These are phyloP conservation scores for Cheilosia scutellata DNA, from an alignment of 2,888 invertebrate species.

Conservation along the genomic window DNA sequence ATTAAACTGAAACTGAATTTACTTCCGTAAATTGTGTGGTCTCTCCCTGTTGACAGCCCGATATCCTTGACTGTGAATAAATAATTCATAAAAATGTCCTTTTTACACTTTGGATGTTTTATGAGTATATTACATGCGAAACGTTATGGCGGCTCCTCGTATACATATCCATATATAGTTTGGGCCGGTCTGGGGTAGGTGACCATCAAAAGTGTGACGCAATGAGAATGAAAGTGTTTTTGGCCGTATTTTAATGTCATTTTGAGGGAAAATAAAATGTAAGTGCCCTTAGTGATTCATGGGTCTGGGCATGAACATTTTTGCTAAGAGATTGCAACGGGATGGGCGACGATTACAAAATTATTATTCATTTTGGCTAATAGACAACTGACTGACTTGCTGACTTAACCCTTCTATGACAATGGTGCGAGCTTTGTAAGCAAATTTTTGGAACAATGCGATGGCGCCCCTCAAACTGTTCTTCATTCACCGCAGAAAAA, in stretches of 20 bases:
- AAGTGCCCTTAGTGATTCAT: background rate
- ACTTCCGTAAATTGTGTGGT: constrained; percentile 66
- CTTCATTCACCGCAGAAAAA: background rate
- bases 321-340: too few species aligned
- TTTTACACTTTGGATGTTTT: constrained; percentile 71
- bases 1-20: constrained; percentile 51
- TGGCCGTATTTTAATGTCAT: background rate
- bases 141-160: background rate
- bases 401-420: background rate
- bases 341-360: too few species aligned
- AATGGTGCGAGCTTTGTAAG: background rate
- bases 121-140: constrained; percentile 58
- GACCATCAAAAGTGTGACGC: constrained; percentile 7
- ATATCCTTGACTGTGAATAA: constrained; percentile 68
- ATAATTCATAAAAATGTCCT: constrained; percentile 66
- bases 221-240: constrained; percentile 22
- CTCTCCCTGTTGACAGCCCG: constrained; percentile 65
- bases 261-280: background rate
- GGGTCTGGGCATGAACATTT: too few species aligned
- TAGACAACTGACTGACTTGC: background rate
- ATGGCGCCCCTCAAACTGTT: background rate
- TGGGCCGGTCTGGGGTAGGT: background rate
- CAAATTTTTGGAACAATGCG: background rate
- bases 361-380: too few species aligned
- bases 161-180: background rate